Conservation (phyloP, 2,888 invertebrate genomes). For the Zaprionus bogoriensis region DNA sequence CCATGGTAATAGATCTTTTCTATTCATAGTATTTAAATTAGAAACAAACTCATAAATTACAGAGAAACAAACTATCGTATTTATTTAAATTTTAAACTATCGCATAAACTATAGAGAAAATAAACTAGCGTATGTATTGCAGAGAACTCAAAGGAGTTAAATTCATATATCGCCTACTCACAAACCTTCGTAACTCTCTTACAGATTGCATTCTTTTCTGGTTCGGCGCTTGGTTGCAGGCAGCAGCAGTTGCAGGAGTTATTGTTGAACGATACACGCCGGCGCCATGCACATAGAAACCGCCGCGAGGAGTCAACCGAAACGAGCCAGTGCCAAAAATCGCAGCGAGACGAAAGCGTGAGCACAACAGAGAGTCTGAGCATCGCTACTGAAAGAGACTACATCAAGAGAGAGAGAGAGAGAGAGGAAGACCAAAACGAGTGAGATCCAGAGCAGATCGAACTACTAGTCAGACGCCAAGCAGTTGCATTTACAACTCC, state of each 20-base stretch:
- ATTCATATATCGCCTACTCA: too few species aligned
- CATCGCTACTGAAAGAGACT: conserved; percentile 14
- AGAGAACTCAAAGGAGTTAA: too few species aligned
- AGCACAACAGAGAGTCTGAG: conserved; percentile 33
- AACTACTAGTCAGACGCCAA: conserved; percentile 43
- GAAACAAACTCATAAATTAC: too few species aligned
- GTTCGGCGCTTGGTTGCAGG: conserved; percentile 36
- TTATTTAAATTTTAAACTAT: too few species aligned
- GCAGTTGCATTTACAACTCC: conserved; percentile 51
- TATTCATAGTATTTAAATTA: too few species aligned
- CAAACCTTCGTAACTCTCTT: background rate
- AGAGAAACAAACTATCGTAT: too few species aligned
- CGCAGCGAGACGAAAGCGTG: conserved; percentile 41
- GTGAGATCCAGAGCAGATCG: background rate
- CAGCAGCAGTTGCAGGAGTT: conserved; percentile 45
- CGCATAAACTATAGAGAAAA: too few species aligned
- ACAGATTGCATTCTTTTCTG: conserved; percentile 7
- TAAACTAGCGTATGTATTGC: too few species aligned
- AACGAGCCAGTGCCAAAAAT: conserved; percentile 67
- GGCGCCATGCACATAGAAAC: conserved; percentile 72
- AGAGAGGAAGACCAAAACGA: background rate
- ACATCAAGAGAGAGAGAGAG: background rate
- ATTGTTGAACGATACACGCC: conserved; percentile 67
- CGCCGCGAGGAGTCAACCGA: conserved; percentile 38
- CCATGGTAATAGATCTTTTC: too few species aligned